Percentiles rank a stretch among this genome's conserved stretches.
Evolutionary conservation across 2,797 vertebrate genomes (phyloP).

Genomic region (Lutjanus campechanus): DNA sequence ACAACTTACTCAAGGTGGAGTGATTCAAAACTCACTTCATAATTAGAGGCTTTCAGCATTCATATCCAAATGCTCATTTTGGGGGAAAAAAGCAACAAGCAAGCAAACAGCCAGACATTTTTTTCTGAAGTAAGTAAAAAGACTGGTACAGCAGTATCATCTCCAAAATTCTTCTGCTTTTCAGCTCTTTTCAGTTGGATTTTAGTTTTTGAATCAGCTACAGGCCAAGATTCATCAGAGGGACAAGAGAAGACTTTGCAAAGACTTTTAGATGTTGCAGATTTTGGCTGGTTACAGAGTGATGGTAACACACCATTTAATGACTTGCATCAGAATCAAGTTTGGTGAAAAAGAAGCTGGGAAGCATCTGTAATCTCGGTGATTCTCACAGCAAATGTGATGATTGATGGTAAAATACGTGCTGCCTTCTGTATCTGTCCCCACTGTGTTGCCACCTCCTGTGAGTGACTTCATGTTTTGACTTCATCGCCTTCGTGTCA

Average conservation of each 20-base stretch:
- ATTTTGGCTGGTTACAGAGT: neutral
- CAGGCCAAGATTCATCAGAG: neutral
- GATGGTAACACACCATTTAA: conserved; percentile 2
- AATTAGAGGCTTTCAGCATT: neutral
- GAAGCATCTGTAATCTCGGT: conserved; percentile 3
- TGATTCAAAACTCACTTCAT: neutral
- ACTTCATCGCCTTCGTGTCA: conserved; percentile 50
- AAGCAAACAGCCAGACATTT: neutral
- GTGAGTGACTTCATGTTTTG: conserved; percentile 41
- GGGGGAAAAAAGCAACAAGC: neutral
- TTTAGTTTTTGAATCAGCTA: conserved; percentile 8
- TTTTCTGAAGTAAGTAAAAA: neutral
- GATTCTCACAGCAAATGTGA: conserved; percentile 11
- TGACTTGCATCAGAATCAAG: conserved; percentile 1
- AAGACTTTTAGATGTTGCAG: neutral
- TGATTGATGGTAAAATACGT: conserved; percentile 10
- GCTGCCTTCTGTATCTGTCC: conserved; percentile 22
- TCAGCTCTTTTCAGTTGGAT: conserved; percentile 17
- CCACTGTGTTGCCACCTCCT: conserved; percentile 25
- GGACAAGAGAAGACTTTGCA: neutral
- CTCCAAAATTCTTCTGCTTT: neutral
- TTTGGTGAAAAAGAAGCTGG: conserved; percentile 1
- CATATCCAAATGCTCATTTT: neutral
- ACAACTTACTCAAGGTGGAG: neutral
- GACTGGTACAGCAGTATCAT: neutral